Conservation (phyloP, 2,888 invertebrate species). For the Flabesymbios commensalis region DNA sequence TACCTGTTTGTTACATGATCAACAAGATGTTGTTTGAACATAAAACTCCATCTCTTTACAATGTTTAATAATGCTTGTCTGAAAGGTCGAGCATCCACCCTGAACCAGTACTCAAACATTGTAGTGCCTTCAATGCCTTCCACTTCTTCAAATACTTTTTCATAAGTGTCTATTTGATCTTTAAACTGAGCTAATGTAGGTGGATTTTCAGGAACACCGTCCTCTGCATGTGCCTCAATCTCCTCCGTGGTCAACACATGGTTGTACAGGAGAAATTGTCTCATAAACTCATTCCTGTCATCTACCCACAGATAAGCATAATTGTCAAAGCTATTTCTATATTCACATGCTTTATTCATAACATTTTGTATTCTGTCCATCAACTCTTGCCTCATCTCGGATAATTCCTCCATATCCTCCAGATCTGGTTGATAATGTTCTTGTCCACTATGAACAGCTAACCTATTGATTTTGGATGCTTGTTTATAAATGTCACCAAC, state of each 20-base stretch:
- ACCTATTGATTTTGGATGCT: constrained; percentile 75
- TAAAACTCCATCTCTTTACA: constrained; percentile 91
- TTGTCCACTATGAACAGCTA: constrained; percentile 66
- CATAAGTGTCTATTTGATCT: constrained; percentile 93
- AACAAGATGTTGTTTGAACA: constrained; percentile 94
- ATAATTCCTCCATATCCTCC: constrained; percentile 76
- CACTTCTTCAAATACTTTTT: constrained; percentile 84
- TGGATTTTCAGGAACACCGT: constrained; percentile 73
- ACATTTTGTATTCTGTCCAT: constrained; percentile 73
- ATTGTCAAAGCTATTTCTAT: constrained; percentile 65
- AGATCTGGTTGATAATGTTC: constrained; percentile 71
- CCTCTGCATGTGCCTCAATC: constrained; percentile 78
- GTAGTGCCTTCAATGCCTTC: constrained; percentile 81
- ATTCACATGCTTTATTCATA: constrained; percentile 62
- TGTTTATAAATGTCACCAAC: constrained; percentile 83
- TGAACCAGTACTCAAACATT: constrained; percentile 88
- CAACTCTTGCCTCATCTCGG: constrained; percentile 84
- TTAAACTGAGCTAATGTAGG: constrained; percentile 91
- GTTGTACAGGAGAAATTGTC: constrained; percentile 85
- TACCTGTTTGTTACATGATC: constrained; percentile 80
- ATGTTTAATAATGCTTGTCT: constrained; percentile 87
- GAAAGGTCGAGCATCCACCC: constrained; percentile 86
- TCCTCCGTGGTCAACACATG: constrained; percentile 81
- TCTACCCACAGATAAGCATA: constrained; percentile 89
- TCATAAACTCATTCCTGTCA: constrained; percentile 84